Conservation (phyloP, 2,113 vertebrate genomes). For the Lichenostomus cassidix region DNA sequence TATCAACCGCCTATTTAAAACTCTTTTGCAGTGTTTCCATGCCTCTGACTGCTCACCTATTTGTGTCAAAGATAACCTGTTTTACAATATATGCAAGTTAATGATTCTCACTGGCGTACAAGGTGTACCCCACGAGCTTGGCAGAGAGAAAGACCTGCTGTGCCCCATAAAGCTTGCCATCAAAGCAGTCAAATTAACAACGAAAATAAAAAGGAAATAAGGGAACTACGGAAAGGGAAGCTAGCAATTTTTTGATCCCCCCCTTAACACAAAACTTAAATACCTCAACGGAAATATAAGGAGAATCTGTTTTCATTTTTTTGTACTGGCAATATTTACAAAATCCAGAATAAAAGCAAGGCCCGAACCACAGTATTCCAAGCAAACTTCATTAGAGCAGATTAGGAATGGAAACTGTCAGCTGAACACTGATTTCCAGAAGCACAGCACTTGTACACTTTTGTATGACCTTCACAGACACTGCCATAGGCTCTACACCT, state of each 20-base stretch:
- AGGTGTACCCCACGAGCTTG: background rate
- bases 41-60: background rate
- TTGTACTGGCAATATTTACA: background rate
- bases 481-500: background rate
- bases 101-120: slow-evolving; percentile 14
- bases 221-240: background rate
- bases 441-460: rapidly evolving
- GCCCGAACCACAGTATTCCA: background rate
- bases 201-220: background rate
- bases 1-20: slow-evolving; percentile 24
- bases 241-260: background rate
- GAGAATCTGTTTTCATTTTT: background rate
- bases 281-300: background rate
- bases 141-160: background rate
- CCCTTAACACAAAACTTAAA: background rate
- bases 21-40: background rate
- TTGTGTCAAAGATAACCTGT: background rate
- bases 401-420: background rate
- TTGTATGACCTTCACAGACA: background rate
- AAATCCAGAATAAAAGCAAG: background rate
- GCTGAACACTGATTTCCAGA: background rate
- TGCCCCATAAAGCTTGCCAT: background rate
- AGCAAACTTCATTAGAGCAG: background rate
- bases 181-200: background rate
- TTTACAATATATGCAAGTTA: slow-evolving; percentile 10